These are phyloP conservation scores for Epirrita christyi DNA, from an alignment of 2,888 invertebrate species.

Conservation along the genomic window DNA sequence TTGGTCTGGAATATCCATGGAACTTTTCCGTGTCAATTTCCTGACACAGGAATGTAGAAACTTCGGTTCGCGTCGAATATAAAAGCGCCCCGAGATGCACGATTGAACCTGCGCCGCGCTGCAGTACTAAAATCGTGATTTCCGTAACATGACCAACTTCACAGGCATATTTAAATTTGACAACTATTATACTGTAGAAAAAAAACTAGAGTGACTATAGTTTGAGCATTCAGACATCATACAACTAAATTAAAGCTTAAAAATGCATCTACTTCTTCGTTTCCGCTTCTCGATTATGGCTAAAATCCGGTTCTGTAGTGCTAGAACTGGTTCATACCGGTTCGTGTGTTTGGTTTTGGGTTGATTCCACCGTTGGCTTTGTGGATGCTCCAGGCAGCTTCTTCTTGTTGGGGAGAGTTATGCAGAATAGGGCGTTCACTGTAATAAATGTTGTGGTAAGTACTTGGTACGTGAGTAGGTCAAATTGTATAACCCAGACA, in stretches of 20 bases:
- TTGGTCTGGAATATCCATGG: no score
- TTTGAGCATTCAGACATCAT: neutral
- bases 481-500: no score
- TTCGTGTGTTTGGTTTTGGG: slow-evolving; percentile 69
- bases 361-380: slow-evolving; percentile 51
- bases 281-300: slow-evolving; percentile 24
- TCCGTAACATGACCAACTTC: neutral
- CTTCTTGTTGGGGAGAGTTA: slow-evolving; percentile 67
- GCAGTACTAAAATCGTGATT: no score
- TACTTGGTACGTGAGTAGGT: no score
- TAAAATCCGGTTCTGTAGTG: slow-evolving; percentile 32
- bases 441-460: no score
- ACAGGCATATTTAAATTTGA: neutral
- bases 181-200: neutral
- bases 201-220: neutral
- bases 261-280: slow-evolving; percentile 18
- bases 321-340: slow-evolving; percentile 64
- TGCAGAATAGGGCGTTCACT: slow-evolving; percentile 70
- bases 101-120: no score
- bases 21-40: no score
- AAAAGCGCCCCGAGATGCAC: neutral
- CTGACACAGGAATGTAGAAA: no score
- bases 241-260: slow-evolving; percentile 3
- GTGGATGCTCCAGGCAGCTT: slow-evolving; percentile 44
- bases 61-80: neutral